Conservation (phyloP, 1,140 invertebrate genomes). For the Branchinecta lynchi region DNA sequence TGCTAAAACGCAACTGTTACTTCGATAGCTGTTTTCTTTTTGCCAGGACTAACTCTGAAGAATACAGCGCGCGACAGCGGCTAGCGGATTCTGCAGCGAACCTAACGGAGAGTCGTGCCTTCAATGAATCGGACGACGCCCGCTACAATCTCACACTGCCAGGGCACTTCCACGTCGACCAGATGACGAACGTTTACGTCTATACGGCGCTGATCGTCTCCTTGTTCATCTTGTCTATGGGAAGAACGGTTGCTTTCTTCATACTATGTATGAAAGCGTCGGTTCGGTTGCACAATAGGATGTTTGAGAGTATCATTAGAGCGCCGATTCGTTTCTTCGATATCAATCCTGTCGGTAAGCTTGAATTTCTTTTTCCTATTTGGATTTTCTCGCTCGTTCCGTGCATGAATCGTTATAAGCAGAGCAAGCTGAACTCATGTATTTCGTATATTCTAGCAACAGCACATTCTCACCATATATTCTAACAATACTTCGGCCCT, state of each 20-base stretch:
- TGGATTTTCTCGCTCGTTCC: conserved; percentile 32
- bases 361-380: conserved; percentile 26
- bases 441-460: too few relatives aligned
- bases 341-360: conserved; percentile 52
- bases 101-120: too few relatives aligned
- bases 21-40: neutral
- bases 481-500: too few relatives aligned
- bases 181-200: conserved; percentile 23
- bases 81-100: too few relatives aligned
- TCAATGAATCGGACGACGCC: neutral
- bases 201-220: conserved; percentile 40
- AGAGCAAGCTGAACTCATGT: too few relatives aligned
- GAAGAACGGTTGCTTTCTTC: conserved; percentile 50
- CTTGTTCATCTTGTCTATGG: conserved; percentile 39
- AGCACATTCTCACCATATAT: too few relatives aligned
- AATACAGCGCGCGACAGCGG: neutral
- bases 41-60: conserved; percentile 16
- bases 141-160: neutral
- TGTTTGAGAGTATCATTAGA: conserved; percentile 56
- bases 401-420: conserved; percentile 27
- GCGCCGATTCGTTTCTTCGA: conserved; percentile 70
- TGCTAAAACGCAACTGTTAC: conserved; percentile 7
- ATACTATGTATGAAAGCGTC: conserved; percentile 64
- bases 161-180: neutral
- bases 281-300: conserved; percentile 56